Evolutionary conservation across 2,888 invertebrate genomes (phyloP).

Genomic region (Lycophotia porphyrea): DNA sequence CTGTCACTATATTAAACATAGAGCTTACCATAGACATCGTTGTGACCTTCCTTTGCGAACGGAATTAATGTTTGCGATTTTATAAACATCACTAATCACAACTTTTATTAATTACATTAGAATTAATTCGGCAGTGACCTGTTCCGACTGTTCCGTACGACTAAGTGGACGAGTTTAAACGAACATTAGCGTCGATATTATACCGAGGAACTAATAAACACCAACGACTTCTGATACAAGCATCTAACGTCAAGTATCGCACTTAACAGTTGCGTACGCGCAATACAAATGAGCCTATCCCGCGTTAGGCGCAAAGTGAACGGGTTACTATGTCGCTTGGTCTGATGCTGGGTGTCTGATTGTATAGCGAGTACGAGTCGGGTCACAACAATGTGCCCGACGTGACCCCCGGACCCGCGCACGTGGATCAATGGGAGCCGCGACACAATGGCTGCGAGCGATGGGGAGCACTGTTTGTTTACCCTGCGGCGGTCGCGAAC

Average conservation of each 20-base stretch:
- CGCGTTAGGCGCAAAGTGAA: slow-evolving; percentile 56
- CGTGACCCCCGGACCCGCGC: slow-evolving; percentile 66
- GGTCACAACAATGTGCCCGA: slow-evolving; percentile 55
- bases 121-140: slow-evolving; percentile 4
- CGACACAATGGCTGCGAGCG: slow-evolving; percentile 49
- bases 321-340: slow-evolving; percentile 48
- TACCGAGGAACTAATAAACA: slow-evolving; percentile 36
- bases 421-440: slow-evolving; percentile 55
- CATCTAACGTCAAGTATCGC: slow-evolving; percentile 44
- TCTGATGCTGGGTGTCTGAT: slow-evolving; percentile 62
- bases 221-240: slow-evolving; percentile 29
- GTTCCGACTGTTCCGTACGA: background rate
- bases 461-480: slow-evolving; percentile 58
- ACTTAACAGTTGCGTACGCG: slow-evolving; percentile 64
- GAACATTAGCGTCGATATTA: slow-evolving; percentile 10
- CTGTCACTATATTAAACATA: slow-evolving; percentile 47
- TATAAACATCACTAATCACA: slow-evolving; percentile 66
- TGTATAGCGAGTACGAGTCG: slow-evolving; percentile 61
- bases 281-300: slow-evolving; percentile 63
- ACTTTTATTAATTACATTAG: slow-evolving; percentile 15
- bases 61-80: slow-evolving; percentile 29
- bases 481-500: slow-evolving; percentile 43
- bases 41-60: slow-evolving; percentile 36
- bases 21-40: slow-evolving; percentile 51
- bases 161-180: background rate